phyloP scores from a whole-genome alignment of 1,140 invertebrate genomes.

The Nasonia vitripennis region DNA sequence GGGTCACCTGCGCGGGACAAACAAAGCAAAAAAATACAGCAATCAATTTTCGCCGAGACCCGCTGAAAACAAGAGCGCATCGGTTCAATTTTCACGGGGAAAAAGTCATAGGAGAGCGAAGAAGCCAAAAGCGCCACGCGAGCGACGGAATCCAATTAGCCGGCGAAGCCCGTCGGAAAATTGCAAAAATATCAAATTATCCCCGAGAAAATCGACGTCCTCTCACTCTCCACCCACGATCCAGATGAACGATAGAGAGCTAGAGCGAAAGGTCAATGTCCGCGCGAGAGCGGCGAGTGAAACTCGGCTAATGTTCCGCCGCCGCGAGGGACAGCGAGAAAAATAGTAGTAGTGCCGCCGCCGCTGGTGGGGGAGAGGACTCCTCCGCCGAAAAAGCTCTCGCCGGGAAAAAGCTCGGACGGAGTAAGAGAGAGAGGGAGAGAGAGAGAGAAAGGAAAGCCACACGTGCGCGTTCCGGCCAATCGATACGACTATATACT shows the following conservation, averaged over 20 bases:
- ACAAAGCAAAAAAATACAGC: neutral
- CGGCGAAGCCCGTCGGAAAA: neutral
- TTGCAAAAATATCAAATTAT: neutral
- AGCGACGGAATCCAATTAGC: too few relatives aligned
- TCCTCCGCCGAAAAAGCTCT: constrained; percentile 10
- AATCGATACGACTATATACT: constrained; percentile 67
- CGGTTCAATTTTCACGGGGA: too few relatives aligned
- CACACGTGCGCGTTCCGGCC: constrained; percentile 67
- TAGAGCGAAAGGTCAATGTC: neutral
- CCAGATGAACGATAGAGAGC: neutral
- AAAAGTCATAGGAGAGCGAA: too few relatives aligned
- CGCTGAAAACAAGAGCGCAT: too few relatives aligned
- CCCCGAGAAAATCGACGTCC: neutral
- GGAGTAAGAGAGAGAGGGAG: constrained; percentile 45
- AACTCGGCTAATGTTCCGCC: constrained; percentile 11
- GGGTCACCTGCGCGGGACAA: neutral
- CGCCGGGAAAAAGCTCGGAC: constrained; percentile 11
- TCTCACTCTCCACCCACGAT: neutral
- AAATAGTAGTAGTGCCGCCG: neutral
- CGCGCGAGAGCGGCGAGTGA: neutral
- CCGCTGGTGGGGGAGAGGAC: neutral
- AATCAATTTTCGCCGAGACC: too few relatives aligned
- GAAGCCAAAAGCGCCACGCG: too few relatives aligned
- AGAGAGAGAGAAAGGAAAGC: constrained; percentile 38
- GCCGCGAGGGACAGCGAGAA: neutral